Conservation (phyloP, 2,113 vertebrate genomes). For the Leiothrix lutea region DNA sequence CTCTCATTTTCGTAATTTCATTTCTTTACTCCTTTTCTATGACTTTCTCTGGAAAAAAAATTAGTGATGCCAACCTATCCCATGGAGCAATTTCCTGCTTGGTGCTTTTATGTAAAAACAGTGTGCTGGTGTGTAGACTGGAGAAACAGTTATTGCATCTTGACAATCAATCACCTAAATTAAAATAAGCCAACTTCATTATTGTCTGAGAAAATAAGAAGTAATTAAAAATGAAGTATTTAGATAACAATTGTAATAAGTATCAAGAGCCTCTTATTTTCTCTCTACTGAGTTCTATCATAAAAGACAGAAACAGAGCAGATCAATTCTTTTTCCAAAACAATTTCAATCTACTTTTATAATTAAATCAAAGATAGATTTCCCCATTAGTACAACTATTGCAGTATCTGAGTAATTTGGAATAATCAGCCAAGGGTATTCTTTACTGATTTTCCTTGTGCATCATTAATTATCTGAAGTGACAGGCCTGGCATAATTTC, state of each 20-base stretch:
- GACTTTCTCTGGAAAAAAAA: background rate
- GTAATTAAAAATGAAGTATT: slow-evolving; percentile 36
- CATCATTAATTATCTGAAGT: slow-evolving; percentile 10
- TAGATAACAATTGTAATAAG: background rate
- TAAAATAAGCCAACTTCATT: slow-evolving; percentile 60
- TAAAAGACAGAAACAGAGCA: background rate
- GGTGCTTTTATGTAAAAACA: background rate
- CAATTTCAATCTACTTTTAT: slow-evolving; percentile 4
- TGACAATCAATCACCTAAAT: background rate
- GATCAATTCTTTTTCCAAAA: background rate
- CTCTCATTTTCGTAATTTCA: background rate
- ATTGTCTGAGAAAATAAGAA: slow-evolving; percentile 59
- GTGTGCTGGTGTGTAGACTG: background rate
- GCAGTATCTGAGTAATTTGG: background rate
- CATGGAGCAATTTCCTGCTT: background rate
- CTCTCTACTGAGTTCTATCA: background rate
- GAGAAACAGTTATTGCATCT: background rate
- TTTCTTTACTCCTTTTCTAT: background rate
- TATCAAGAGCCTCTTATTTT: background rate
- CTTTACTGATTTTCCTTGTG: slow-evolving; percentile 13
- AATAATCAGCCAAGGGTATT: slow-evolving; percentile 19
- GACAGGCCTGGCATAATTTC: background rate
- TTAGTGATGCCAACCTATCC: background rate
- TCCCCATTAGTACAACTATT: slow-evolving; percentile 4
- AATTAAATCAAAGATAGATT: slow-evolving; percentile 40